These are phyloP conservation scores for Chloroceryle inda DNA, from an alignment of 2,797 vertebrate genomes.

Conservation along the genomic window DNA sequence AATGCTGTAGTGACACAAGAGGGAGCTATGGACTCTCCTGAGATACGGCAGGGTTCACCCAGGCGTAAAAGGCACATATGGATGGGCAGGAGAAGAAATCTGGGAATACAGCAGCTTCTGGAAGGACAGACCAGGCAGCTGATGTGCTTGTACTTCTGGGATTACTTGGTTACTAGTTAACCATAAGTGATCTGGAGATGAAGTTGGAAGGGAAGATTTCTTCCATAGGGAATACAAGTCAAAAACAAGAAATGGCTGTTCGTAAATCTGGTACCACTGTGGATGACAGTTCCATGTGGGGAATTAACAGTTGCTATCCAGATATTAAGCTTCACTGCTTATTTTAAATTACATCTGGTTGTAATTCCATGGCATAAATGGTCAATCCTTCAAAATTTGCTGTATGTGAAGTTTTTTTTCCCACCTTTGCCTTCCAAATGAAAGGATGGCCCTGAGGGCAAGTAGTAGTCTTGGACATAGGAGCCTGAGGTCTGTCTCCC, in stretches of 20 bases:
- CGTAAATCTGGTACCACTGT: neutral
- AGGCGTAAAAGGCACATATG: rapidly evolving
- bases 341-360: neutral
- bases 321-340: neutral
- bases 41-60: neutral
- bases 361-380: neutral
- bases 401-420: neutral
- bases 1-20: conserved; percentile 13
- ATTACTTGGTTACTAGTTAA: neutral
- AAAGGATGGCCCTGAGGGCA: neutral
- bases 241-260: neutral
- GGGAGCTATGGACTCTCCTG: conserved; percentile 39
- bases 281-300: neutral
- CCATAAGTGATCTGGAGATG: neutral
- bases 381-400: neutral
- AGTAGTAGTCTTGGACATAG: neutral
- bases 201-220: neutral
- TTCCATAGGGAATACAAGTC: neutral
- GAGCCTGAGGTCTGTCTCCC: neutral
- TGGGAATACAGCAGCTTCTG: neutral
- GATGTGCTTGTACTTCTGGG: neutral
- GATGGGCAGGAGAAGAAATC: neutral
- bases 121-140: neutral
- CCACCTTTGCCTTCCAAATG: neutral
- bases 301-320: neutral